Percentiles rank a stretch among this genome's conserved stretches.
These are phyloP conservation scores for Sisyra nigra DNA, from an alignment of 2,888 invertebrate genomes.

Conservation along the genomic window DNA sequence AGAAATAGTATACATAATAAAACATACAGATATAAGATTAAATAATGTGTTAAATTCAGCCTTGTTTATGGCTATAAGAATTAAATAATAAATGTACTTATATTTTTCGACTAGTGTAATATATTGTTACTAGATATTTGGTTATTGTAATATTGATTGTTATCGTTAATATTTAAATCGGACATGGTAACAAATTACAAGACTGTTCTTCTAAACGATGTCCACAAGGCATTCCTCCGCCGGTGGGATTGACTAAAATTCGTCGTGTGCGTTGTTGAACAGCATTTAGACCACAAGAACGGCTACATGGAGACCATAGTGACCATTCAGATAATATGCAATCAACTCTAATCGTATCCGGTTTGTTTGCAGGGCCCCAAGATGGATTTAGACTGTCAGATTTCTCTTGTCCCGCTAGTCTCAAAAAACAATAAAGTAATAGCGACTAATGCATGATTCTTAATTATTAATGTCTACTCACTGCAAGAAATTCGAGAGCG, in stretches of 20 bases:
- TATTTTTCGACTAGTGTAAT: neutral
- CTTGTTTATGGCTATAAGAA: no score
- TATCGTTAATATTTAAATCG: neutral
- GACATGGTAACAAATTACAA: constrained; percentile 21
- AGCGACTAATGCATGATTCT: no score
- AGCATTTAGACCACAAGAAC: constrained; percentile 41
- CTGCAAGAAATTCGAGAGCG: constrained; percentile 18
- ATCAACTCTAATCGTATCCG: constrained; percentile 18
- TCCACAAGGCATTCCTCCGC: constrained; percentile 25
- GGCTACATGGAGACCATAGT: constrained; percentile 51
- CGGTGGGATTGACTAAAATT: constrained; percentile 22
- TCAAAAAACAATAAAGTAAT: neutral
- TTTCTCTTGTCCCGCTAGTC: constrained; percentile 9
- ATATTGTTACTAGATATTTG: neutral
- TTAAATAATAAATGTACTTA: no score
- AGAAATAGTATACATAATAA: no score
- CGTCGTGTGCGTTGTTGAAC: constrained; percentile 35
- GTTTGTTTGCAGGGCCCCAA: constrained; percentile 14
- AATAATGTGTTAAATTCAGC: no score
- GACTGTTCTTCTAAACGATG: constrained; percentile 23
- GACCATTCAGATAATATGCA: constrained; percentile 51
- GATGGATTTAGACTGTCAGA: constrained; percentile 12
- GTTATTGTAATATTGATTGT: no score
- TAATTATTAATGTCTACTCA: constrained; percentile 9
- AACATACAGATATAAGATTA: no score